These are phyloP conservation scores for Cacoxenus indagator DNA, from an alignment of 2,888 invertebrate genomes.

Conservation along the genomic window DNA sequence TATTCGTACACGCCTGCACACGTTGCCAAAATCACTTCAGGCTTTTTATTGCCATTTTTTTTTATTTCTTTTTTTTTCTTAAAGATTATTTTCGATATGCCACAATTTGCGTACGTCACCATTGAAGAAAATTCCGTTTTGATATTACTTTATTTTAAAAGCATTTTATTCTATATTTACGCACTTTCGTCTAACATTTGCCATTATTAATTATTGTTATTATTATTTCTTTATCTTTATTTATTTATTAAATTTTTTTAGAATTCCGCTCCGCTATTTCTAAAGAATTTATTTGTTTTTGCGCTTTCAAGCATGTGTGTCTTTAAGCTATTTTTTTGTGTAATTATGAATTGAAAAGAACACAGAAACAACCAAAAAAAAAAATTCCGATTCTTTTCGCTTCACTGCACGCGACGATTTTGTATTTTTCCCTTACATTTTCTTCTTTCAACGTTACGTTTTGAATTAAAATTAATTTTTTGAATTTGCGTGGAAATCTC, in stretches of 20 bases:
- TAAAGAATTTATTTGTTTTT: not conserved
- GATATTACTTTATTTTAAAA: not conserved
- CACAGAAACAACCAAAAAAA: not conserved
- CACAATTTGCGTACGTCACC: not conserved
- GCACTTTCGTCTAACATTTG: no score
- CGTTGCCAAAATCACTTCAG: not conserved
- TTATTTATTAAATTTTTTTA: no score
- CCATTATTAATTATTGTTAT: no score
- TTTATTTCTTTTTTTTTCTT: not conserved
- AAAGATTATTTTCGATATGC: not conserved
- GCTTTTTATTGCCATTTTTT: not conserved
- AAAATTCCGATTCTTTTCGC: not conserved
- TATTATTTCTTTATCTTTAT: no score
- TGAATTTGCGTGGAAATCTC: not conserved
- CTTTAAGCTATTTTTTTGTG: constrained; percentile 8
- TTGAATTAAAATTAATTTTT: no score
- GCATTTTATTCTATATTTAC: not conserved
- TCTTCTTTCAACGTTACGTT: constrained; percentile 10
- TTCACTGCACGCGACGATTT: constrained; percentile 8
- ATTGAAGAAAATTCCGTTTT: constrained; percentile 6
- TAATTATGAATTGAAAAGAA: not conserved
- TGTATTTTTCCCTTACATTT: constrained; percentile 2
- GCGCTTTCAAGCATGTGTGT: not conserved
- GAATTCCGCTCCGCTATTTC: no score
- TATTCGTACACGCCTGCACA: no score